These are phyloP conservation scores for Choloepus didactylus DNA, from an alignment of 2,797 vertebrate genomes.

Conservation along the genomic window DNA sequence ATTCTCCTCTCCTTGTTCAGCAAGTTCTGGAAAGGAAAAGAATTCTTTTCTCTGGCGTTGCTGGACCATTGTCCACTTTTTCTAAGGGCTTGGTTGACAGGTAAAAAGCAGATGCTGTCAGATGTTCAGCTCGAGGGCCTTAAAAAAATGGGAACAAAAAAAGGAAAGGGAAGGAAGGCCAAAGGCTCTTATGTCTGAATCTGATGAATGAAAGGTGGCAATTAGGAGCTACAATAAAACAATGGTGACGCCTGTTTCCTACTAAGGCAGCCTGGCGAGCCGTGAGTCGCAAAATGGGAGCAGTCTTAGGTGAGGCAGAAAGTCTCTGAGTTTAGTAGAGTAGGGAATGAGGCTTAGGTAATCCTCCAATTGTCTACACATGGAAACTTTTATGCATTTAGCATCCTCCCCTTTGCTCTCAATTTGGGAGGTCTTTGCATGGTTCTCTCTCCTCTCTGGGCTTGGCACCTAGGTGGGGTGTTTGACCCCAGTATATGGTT, in stretches of 20 bases:
- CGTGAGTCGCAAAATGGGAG: not conserved
- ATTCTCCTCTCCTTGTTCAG: slow-evolving; percentile 86
- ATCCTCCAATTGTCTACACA: not conserved
- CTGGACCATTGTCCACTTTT: not conserved
- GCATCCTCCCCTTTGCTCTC: not conserved
- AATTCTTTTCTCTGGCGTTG: not conserved
- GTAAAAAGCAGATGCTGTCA: not conserved
- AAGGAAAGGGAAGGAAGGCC: not conserved
- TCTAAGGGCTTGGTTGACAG: not conserved
- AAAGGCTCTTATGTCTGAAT: not conserved
- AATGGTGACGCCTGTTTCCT: not conserved
- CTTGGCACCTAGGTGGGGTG: not conserved
- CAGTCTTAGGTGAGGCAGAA: not conserved
- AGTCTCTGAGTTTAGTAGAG: not conserved
- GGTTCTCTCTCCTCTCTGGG: not conserved
- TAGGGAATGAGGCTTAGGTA: not conserved
- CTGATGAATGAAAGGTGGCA: not conserved
- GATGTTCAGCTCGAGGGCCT: not conserved
- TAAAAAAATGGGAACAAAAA: not conserved
- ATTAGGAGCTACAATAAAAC: not conserved
- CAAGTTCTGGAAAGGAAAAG: slow-evolving; percentile 77
- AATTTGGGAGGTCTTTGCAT: slow-evolving; percentile 57
- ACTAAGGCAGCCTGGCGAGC: accelerated
- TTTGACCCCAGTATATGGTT: not conserved
- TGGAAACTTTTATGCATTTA: not conserved